Base-by-base conservation (phyloP, 2,888 invertebrate genomes). In the Chymomyza fuscimana region DNA sequence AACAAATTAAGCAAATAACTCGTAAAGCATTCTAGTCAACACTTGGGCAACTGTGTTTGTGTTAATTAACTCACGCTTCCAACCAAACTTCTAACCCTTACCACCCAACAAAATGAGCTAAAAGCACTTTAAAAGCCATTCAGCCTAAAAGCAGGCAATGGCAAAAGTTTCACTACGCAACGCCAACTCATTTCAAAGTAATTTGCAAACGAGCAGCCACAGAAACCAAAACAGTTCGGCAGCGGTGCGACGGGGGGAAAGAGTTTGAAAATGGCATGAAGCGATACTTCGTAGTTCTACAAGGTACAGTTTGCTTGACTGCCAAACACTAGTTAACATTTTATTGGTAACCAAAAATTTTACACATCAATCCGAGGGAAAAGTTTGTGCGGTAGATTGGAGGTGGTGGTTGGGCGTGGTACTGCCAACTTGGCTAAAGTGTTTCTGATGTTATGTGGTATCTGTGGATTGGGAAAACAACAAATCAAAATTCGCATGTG, bases 261-360 rank as follows among this genome's bases (percentile, higher is more conserved):
- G 7, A 32, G 32, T 32, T 29, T 15, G 10, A 10, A 9, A n/a
- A 9, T 19, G 19, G 54, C 19, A 22, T 16, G 54, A n/a, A 54
- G n/a, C 19, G 54, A 22, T 54, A n/a, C 16, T 16, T 32, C 7
- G 54, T 15, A 22, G n/a, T 5, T 54, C 3, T 54, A 50, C n/a
- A 51, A 63, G 67, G 2, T 12, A 56, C 66, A 69, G 64, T 62
- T 59, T 50, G 65, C 61, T 25, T 58, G 22, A 25, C 58, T 58
- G 62, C 51, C 51, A 25, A 15, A 32, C 40, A 19, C 72, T 68
- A 69, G 84, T 81, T 79, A 74, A 70, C 86, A 83, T 87, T 83
- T 84, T 87, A 83, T 87, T 87, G 84, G 82, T 74, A 86, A 87
- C 83, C 83, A 87, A 75, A 83, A 87, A 83, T 87, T 79, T 83